Evolutionary conservation across 35 echinoderm and acorn worm species (phyloP), one percentile per base, ranked within the genome.

Genomic region (Lytechinus variegatus): DNA sequence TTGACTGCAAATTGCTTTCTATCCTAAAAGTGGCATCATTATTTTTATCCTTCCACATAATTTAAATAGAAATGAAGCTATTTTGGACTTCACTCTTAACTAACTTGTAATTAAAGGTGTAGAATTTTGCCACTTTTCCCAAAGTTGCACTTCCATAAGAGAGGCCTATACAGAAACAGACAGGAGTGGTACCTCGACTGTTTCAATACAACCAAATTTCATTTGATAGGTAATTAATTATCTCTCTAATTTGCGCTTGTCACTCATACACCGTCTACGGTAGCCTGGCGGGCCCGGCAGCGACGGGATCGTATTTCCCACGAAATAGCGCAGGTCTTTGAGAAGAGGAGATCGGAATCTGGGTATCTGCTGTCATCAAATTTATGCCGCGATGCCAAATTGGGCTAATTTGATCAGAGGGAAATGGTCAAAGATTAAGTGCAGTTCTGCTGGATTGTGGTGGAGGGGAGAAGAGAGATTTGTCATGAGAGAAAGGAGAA

Each of bases 161-260:
- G 33, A 44, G 33, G 33, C 66, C 14, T 16, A 71, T 71, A 13
- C 56, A 58, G 9, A 11, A 21, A 16, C 66, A 24, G 66, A 6
- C 2, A 44, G 33, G 21, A 79, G n/a, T 79, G 66, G 24, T 79
- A 79, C 66, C n/a, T 19, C 19, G 28, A 90, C 88, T 90, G 88
- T 90, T 52, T 33, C 88, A 90, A 28, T 90, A 52, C 88, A 44
- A 90, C 88, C 28, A 54, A 90, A 90, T 90, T 90, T 90, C 88
- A 90, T 90, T 90, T 44, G 88, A 90, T 90, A 90, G 88, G 88
- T 90, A 90, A 90, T 90, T 90, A 90, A 90, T 90, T 90, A 90
- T 90, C 88, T 29, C 11, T 54, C 88, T 90, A 90, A 90, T 90
- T 90, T 90, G 88, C 28, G 27, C 88, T 10, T 90, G 88, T 90